Base-by-base conservation (phyloP, 2,888 invertebrate genomes). In the Agelastica alni region DNA sequence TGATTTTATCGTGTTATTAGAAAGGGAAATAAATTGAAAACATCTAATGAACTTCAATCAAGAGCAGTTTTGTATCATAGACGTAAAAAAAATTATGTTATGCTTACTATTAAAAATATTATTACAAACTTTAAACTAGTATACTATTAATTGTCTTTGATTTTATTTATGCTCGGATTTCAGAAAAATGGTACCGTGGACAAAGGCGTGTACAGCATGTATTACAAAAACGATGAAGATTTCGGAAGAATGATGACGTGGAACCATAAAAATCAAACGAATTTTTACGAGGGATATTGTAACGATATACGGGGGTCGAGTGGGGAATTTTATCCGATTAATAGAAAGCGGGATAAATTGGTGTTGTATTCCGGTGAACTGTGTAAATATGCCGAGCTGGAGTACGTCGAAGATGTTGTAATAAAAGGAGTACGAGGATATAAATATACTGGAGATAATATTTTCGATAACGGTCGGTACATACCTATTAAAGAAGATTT, bases 241-340 rank as follows among this genome's bases (percentile, higher is more conserved):
- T 83, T 93, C 54, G 93, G 92, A 0, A 80, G 83, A 60, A 80
- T 92, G 17, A 72, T 84, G 32, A 77, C 80, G 5, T 93, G 91
- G 91, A 89, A 93, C 71, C 78, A 85, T 62, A 75, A 77, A 37
- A 85, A 84, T 34, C 77, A 79, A 2, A 82, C 86, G 0, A 72
- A 80, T 65, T 72, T 80, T 68, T 81, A 85, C 71, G 60, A 74
- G 0, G 81, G 80, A 4, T 74, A 79, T 17, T 88, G 88, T 70
- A 85, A 84, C 46, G 71, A 74, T 66, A 80, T 92, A 1, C 79
- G 79, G 51, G 93, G 92, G 17, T 89, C 90, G 14, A 86, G 87
- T 0, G 91, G 92, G 0, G 92, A 92, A 77, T 88, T 91, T 72
- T 86, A 88, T 73, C 86, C 89, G 0, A 87, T 90, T 1, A 81